Evolutionary conservation across 2,113 vertebrate genomes (phyloP).

Genomic region (Poicephalus meyeri): DNA sequence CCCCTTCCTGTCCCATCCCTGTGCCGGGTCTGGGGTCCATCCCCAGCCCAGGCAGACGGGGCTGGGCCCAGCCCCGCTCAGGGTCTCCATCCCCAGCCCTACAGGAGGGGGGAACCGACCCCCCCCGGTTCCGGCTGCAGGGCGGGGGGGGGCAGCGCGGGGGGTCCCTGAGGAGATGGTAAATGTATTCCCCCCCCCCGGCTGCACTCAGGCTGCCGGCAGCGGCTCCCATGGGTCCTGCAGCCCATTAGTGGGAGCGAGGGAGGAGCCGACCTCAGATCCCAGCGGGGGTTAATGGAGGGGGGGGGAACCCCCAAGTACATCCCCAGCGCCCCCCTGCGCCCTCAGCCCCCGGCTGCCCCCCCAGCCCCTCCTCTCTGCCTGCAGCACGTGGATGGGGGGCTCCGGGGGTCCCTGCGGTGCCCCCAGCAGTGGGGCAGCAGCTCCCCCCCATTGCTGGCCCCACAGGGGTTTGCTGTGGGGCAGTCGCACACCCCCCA

Average conservation of each 20-base stretch:
- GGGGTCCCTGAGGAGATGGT: neutral
- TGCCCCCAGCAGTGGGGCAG: neutral
- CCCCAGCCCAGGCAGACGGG: no score
- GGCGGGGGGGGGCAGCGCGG: neutral
- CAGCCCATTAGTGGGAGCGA: neutral
- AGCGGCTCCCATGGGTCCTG: neutral
- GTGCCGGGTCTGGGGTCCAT: no score
- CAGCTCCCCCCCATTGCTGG: neutral
- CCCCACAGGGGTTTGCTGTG: neutral
- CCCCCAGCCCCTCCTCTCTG: neutral
- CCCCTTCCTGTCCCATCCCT: no score
- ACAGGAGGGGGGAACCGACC: neutral
- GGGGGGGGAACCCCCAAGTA: no score
- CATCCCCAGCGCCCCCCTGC: no score
- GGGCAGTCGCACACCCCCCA: neutral
- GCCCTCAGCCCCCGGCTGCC: no score
- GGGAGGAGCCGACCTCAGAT: no score
- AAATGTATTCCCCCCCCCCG: neutral
- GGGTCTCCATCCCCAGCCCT: neutral
- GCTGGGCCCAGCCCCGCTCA: neutral
- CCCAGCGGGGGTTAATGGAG: no score
- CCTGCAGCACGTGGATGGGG: fast-evolving
- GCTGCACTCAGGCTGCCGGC: neutral
- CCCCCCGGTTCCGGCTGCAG: neutral
- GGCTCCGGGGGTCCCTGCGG: no score